Evolutionary conservation across 2,888 invertebrate genomes (phyloP).

Genomic region (Eupithecia dodoneata): DNA sequence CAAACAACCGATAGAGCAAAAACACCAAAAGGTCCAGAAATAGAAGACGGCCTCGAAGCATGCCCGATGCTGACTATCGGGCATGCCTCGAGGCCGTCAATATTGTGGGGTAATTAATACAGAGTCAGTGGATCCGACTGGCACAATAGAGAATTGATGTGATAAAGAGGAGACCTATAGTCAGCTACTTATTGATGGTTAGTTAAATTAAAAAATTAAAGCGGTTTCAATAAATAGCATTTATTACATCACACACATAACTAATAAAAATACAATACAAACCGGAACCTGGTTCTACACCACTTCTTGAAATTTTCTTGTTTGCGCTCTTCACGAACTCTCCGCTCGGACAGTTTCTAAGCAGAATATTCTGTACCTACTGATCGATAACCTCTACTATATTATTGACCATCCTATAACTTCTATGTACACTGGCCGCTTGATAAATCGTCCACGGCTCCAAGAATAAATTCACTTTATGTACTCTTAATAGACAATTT

Average conservation of each 20-base stretch:
- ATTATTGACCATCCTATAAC: slow-evolving; percentile 13
- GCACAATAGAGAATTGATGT: background rate
- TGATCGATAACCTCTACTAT: slow-evolving; percentile 19
- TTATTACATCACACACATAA: too few relatives aligned
- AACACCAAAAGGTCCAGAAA: too few relatives aligned
- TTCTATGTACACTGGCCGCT: slow-evolving; percentile 31
- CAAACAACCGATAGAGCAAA: too few relatives aligned
- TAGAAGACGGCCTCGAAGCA: too few relatives aligned
- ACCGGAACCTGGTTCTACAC: background rate
- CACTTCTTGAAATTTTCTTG: background rate
- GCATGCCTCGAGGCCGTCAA: too few relatives aligned
- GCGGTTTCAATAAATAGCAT: too few relatives aligned
- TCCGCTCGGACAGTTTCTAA: background rate
- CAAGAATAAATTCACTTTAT: slow-evolving; percentile 35
- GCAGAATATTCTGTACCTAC: slow-evolving; percentile 3
- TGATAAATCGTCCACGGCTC: slow-evolving; percentile 42
- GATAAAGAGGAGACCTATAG: background rate
- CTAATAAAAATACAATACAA: too few relatives aligned
- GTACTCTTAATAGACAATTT: slow-evolving; percentile 18
- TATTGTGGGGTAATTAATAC: too few relatives aligned
- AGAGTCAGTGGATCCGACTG: background rate
- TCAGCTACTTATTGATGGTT: background rate
- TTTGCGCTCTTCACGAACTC: background rate
- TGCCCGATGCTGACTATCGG: too few relatives aligned
- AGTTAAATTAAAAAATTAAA: too few relatives aligned